Base-by-base conservation (phyloP, 2,797 vertebrate genomes). In the Hyperoplus immaculatus region DNA sequence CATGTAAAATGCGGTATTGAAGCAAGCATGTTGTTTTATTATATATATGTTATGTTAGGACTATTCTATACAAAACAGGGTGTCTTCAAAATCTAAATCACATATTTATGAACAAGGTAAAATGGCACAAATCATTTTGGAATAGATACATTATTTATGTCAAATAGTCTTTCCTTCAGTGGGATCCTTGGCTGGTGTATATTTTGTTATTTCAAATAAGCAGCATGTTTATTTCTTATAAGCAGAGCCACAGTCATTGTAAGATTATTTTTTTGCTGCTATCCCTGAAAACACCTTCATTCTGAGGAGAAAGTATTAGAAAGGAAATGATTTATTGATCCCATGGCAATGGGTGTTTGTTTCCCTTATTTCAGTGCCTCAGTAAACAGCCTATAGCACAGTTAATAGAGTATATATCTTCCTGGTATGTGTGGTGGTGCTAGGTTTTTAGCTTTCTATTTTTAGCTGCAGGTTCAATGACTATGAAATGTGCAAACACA, bases 401-500 rank as follows among this genome's bases (percentile, higher is more conserved):
- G 88, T 88, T 81, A 85, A 87, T 83, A 82, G 84, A 84, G 76
- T 84, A 87, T 90, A 87, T 78, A 74, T 86, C 79, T 78, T 88
- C 71, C 64, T 79, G 78, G 62, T 67, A 61, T 11, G 55, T 85
- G 71, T 75, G 76, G 73, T 78, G 65, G 69, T 14, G 57, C 58
- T 42, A 45, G 68, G 43, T 88, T 90, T 89, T 87, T 84, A 80
- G 81, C 60, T 86, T 86, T 92, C 90, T 94, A 94, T 94, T 91
- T 95, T 94, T 89, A 93, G 85, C 86, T 80, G 83, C 84, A 91
- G 90, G 89, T 94, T 94, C 92, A 94, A 84, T 94, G 92, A 90
- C 89, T 93, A 92, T 93, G 83, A 93, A 93, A 93, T 94, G 88
- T 92, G 89, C 89, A 91, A 92, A 93, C 90, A 91, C 87, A 88